A percentile compares a stretch with the other conserved stretches of the same genome.
Evolutionary conservation across 1,140 invertebrate species (phyloP).

Genomic region (Diabrotica undecimpunctata): DNA sequence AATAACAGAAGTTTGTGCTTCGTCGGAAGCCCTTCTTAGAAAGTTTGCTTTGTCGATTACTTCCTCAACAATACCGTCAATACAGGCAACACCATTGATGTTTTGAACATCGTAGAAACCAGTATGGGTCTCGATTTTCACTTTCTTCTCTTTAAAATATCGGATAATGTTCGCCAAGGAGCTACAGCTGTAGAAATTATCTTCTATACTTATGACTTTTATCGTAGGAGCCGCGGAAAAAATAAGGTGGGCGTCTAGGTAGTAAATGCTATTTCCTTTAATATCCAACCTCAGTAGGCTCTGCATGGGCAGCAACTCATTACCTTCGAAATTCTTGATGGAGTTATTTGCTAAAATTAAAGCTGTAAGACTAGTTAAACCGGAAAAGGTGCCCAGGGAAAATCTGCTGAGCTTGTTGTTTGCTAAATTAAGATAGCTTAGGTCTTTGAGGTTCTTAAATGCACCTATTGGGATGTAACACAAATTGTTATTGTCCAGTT

Average conservation of each 20-base stretch:
- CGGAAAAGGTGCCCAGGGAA: conserved; percentile 36
- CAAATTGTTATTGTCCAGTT: conserved; percentile 37
- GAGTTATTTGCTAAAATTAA: conserved; percentile 39
- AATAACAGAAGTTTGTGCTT: conserved; percentile 1
- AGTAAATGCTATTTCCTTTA: conserved; percentile 37
- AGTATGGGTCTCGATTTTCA: conserved; percentile 29
- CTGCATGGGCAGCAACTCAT: conserved; percentile 31
- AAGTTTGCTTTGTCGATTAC: conserved; percentile 14
- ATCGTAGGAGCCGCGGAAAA: conserved; percentile 30
- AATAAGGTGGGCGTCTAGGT: conserved; percentile 34
- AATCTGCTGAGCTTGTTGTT: conserved; percentile 39
- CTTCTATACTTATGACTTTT: conserved; percentile 31
- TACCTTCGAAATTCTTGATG: conserved; percentile 30
- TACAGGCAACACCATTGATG: conserved; percentile 42
- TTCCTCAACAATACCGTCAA: conserved; percentile 24
- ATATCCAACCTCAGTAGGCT: conserved; percentile 36
- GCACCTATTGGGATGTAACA: conserved; percentile 38
- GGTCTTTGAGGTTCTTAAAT: conserved; percentile 31
- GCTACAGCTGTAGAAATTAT: conserved; percentile 39
- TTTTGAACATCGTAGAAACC: conserved; percentile 38
- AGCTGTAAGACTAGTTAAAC: conserved; percentile 33
- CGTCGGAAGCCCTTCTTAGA: conserved; percentile 8
- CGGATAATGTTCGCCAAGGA: conserved; percentile 33
- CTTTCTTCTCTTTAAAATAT: conserved; percentile 32
- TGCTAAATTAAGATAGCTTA: conserved; percentile 36